Conservation (phyloP, 2,888 invertebrate genomes). For the Ceramica pisi region DNA sequence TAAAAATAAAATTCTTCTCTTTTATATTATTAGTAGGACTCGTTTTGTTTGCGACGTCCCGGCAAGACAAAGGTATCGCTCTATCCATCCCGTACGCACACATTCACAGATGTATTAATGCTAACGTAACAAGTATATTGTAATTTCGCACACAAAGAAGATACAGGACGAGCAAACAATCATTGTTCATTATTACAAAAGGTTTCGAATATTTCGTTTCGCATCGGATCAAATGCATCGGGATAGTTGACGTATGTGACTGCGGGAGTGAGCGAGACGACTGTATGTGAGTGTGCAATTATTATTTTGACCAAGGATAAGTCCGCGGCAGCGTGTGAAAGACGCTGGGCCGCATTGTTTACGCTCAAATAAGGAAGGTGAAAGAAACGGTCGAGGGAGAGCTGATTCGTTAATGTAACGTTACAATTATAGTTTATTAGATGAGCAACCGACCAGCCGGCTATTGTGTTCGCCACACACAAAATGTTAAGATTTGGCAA, state of each 20-base stretch:
- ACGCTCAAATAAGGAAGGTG: constrained; percentile 89
- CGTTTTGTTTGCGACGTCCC: constrained; percentile 90
- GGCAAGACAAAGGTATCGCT: constrained; percentile 90
- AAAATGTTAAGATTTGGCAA: constrained; percentile 56
- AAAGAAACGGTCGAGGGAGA: constrained; percentile 84
- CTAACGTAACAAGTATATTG: constrained; percentile 90
- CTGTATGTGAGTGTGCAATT: constrained; percentile 86
- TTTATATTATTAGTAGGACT: constrained; percentile 90
- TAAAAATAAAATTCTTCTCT: constrained; percentile 90
- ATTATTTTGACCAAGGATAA: constrained; percentile 90
- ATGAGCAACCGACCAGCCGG: constrained; percentile 73
- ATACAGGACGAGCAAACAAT: constrained; percentile 90
- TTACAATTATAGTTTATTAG: constrained; percentile 84
- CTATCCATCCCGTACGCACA: constrained; percentile 89
- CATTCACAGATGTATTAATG: constrained; percentile 83
- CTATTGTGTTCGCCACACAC: constrained; percentile 68
- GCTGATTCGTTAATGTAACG: constrained; percentile 82
- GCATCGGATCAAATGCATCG: constrained; percentile 89
- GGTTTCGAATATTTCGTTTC: constrained; percentile 90
- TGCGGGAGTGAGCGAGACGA: constrained; percentile 82
- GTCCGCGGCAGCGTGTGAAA: constrained; percentile 90
- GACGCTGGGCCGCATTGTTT: constrained; percentile 89
- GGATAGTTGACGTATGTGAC: constrained; percentile 84
- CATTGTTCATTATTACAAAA: constrained; percentile 91
- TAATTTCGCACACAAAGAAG: constrained; percentile 90